Evolutionary conservation across 2,113 vertebrate genomes (phyloP).

Genomic region (Plotosus lineatus): DNA sequence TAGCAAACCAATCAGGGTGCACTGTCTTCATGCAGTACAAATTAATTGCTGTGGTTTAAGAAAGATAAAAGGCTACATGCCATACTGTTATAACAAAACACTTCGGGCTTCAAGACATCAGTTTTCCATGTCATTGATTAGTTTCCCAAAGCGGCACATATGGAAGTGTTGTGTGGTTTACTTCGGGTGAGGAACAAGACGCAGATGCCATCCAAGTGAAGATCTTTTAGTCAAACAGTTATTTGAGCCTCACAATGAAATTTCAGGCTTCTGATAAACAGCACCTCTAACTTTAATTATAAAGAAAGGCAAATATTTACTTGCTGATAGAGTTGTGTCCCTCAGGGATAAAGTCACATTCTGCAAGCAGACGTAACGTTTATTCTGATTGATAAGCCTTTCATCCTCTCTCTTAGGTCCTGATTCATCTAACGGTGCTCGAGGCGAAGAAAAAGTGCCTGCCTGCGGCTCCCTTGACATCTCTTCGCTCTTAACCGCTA

Average conservation of each 20-base stretch:
- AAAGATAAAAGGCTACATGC: neutral
- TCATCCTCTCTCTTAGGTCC: constrained; percentile 82
- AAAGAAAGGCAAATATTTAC: constrained; percentile 6
- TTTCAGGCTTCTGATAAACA: neutral
- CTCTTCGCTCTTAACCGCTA: constrained; percentile 97
- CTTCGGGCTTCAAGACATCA: neutral
- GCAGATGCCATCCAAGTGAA: neutral
- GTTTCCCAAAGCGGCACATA: no score
- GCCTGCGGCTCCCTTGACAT: constrained; percentile 87
- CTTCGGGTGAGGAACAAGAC: neutral
- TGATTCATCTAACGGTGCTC: constrained; percentile 92
- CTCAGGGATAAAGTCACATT: constrained; percentile 58
- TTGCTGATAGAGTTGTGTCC: neutral
- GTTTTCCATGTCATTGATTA: neutral
- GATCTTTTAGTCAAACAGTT: neutral
- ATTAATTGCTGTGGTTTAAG: neutral
- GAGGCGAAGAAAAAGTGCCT: constrained; percentile 81
- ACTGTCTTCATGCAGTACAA: no score
- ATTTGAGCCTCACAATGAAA: neutral
- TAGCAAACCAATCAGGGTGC: no score
- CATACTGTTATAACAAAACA: neutral
- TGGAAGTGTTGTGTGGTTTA: neutral
- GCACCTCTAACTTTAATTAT: neutral
- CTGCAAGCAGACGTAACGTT: constrained; percentile 82
- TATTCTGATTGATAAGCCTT: constrained; percentile 91